Base-by-base conservation (phyloP, 2,797 vertebrate species). In the Sebastes nivosus region DNA sequence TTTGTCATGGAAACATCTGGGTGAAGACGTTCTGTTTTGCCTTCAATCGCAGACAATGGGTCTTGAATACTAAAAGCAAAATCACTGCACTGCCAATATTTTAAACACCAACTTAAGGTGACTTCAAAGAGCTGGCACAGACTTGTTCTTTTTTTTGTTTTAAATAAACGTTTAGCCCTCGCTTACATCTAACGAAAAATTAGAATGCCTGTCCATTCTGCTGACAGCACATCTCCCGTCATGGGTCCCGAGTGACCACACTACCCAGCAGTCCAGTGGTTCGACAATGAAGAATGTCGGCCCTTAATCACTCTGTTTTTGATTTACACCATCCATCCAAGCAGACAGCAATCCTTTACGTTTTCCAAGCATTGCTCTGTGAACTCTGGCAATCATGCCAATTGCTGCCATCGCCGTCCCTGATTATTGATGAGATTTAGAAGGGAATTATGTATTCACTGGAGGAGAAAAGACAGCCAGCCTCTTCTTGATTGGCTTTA, bases 351-450 rank as follows among this genome's bases (percentile, higher is more conserved):
- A 77, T 81, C 77, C 57, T 66, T 85, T 57, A 77, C 46, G 55
- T 87, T 87, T 87, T 65, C 73, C 27, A 71, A 89, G 76, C 42
- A 83, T 63, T 81, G 77, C 84, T 86, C 76, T 69, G 75, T 88
- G 82, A 89, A 89, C 79, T 55, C 50, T n/a, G 65, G 79, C 70
- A 84, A 90, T 84, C 83, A 87, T 76, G 74, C 84, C 90, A 84
- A 89, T 86, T 86, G 77, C 90, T 71, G 54, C 71, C 60, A 75
- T 55, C 12, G 24, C 80, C 54, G 50, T 75, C 67, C 67, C 79
- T 88, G 92, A 94, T 94, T 94, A 94, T 94, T 91, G 84, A 92
- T 80, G 72, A 84, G 79, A 84, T 87, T 90, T 87, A 80, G 83
- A 92, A 85, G 85, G 79, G 90, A 94, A 92, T 88, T 8, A 88